Evolutionary conservation across 2,113 vertebrate species (phyloP).

Genomic region (Ciconia boyciana): DNA sequence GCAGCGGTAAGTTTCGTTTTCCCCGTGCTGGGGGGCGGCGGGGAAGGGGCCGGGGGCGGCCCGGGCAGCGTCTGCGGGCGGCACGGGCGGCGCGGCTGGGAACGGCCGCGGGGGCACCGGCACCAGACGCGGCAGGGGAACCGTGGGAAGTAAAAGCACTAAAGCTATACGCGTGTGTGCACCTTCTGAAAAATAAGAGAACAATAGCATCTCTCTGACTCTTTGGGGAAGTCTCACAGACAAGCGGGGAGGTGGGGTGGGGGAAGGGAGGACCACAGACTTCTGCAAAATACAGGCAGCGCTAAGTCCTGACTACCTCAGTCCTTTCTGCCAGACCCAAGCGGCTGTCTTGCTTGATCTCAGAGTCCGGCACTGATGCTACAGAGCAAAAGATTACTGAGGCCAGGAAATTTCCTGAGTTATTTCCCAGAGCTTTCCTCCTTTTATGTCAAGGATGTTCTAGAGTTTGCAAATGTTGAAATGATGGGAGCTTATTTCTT

Average conservation of each 20-base stretch:
- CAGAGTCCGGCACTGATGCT: not conserved
- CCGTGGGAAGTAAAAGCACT: not conserved
- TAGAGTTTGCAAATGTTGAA: slow-evolving; percentile 28
- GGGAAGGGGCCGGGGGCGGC: not conserved
- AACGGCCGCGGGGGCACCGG: not conserved
- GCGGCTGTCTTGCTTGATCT: not conserved
- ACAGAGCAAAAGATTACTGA: not conserved
- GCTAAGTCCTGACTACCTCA: not conserved
- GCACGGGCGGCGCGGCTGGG: not conserved
- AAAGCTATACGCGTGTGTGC: not conserved
- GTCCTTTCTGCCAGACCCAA: not conserved
- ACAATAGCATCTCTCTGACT: not conserved
- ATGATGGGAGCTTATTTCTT: slow-evolving; percentile 7
- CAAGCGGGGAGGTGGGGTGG: not conserved
- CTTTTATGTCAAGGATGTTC: not conserved
- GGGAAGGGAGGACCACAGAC: slow-evolving; percentile 24
- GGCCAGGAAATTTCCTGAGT: not conserved
- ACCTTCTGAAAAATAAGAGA: not conserved
- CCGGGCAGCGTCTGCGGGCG: too few relatives aligned
- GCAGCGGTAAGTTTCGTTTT: not conserved
- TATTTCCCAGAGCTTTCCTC: not conserved
- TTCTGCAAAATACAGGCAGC: not conserved
- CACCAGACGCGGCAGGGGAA: not conserved
- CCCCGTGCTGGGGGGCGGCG: not conserved
- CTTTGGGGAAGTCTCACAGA: slow-evolving; percentile 3